phyloP scores from a whole-genome alignment of 2,888 invertebrate species.

The Zaprionus lineosus region DNA sequence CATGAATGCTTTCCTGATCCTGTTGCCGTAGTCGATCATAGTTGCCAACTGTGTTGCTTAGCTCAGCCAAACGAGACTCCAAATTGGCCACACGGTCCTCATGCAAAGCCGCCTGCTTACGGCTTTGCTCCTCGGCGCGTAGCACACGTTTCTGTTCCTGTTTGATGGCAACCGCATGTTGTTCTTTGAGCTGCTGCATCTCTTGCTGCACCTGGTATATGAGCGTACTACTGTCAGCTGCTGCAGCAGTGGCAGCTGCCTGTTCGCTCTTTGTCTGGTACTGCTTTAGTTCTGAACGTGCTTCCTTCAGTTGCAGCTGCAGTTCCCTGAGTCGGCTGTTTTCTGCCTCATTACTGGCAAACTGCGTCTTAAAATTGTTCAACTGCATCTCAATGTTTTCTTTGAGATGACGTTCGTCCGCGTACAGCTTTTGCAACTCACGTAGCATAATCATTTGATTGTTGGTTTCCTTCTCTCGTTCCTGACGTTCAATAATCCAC shows the following conservation, averaged over 20 bases:
- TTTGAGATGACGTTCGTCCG: conserved; percentile 88
- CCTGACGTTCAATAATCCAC: conserved; percentile 90
- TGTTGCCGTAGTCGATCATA: conserved; percentile 89
- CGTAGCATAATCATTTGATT: conserved; percentile 91
- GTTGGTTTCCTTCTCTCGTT: conserved; percentile 90
- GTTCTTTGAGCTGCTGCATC: conserved; percentile 88
- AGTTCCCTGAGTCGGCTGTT: conserved; percentile 83
- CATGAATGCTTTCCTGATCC: conserved; percentile 89
- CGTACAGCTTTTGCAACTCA: conserved; percentile 90
- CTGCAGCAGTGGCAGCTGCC: conserved; percentile 75
- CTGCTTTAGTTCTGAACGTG: conserved; percentile 86
- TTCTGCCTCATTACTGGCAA: conserved; percentile 80
- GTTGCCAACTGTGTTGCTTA: conserved; percentile 90
- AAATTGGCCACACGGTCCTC: conserved; percentile 90
- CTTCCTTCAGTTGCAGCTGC: conserved; percentile 86
- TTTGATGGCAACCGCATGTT: conserved; percentile 87
- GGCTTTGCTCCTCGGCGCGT: conserved; percentile 88
- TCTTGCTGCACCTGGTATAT: conserved; percentile 88
- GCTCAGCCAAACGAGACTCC: conserved; percentile 89
- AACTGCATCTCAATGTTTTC: conserved; percentile 88
- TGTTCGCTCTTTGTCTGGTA: conserved; percentile 83
- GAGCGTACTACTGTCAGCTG: conserved; percentile 80
- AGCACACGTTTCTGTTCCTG: conserved; percentile 89
- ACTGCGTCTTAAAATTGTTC: conserved; percentile 84
- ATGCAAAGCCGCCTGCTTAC: conserved; percentile 87